Evolutionary conservation across 1,140 invertebrate genomes (phyloP).

Genomic region (Pentalonia nigronervosa): DNA sequence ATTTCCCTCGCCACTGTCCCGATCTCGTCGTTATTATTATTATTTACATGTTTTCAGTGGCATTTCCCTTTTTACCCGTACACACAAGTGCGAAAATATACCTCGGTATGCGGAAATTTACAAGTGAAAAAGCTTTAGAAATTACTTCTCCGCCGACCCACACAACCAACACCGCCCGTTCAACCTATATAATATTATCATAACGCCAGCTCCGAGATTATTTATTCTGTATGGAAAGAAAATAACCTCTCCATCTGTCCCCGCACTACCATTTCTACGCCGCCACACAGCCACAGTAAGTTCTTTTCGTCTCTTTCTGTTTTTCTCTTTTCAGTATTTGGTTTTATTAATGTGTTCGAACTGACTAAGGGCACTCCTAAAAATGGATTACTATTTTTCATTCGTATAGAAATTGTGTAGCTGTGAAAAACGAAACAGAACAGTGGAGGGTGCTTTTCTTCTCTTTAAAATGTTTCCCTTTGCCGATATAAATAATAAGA

Average conservation of each 20-base stretch:
- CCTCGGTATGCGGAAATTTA: constrained; percentile 34
- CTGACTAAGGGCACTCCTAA: constrained; percentile 56
- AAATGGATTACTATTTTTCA: constrained; percentile 58
- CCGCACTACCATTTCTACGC: neutral
- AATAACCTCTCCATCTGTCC: constrained; percentile 7
- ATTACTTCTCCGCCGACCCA: constrained; percentile 28
- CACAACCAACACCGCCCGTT: neutral
- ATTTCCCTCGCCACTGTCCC: neutral
- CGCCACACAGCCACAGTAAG: neutral
- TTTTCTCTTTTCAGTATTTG: constrained; percentile 47
- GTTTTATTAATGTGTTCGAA: constrained; percentile 58
- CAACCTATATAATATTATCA: constrained; percentile 43
- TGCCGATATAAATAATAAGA: constrained; percentile 55
- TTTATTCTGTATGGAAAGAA: constrained; percentile 54
- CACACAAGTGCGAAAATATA: neutral
- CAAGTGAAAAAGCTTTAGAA: constrained; percentile 58
- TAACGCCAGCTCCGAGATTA: constrained; percentile 52
- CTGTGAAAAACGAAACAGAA: constrained; percentile 52
- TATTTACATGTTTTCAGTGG: constrained; percentile 51
- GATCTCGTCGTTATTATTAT: neutral
- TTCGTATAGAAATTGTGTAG: constrained; percentile 52
- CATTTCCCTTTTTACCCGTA: neutral
- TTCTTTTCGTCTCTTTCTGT: constrained; percentile 18
- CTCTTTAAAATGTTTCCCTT: constrained; percentile 55
- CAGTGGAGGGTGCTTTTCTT: constrained; percentile 33